phyloP scores from a whole-genome alignment of 2,797 vertebrate species.

The Macroramphosus scolopax region DNA sequence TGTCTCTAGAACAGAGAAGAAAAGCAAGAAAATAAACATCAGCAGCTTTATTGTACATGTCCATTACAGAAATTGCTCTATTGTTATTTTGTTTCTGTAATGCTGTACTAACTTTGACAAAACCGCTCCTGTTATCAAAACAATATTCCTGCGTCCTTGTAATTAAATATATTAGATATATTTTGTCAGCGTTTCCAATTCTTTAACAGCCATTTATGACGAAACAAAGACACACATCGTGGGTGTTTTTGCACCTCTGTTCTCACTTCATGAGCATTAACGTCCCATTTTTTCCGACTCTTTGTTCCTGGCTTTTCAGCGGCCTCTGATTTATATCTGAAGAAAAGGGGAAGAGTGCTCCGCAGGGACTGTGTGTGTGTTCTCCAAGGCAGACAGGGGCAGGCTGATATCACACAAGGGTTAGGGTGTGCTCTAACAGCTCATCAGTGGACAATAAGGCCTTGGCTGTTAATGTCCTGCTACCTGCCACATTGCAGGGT shows the following conservation, averaged over 20 bases:
- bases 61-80: slow-evolving; percentile 44
- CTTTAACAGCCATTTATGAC: slow-evolving; percentile 33
- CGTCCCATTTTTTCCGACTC: slow-evolving; percentile 35
- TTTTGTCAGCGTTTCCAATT: slow-evolving; percentile 25
- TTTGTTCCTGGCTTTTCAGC: slow-evolving; percentile 34
- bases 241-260: slow-evolving; percentile 23
- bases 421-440: slow-evolving; percentile 63
- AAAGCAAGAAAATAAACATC: slow-evolving; percentile 27
- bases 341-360: slow-evolving; percentile 57
- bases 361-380: slow-evolving; percentile 17
- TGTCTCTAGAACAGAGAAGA: slow-evolving; percentile 25
- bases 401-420: slow-evolving; percentile 42
- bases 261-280: slow-evolving; percentile 45
- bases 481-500: slow-evolving; percentile 60
- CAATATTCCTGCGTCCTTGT: slow-evolving; percentile 41
- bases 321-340: slow-evolving; percentile 59
- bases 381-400: slow-evolving; percentile 23
- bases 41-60: slow-evolving; percentile 24
- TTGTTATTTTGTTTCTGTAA: slow-evolving; percentile 35
- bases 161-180: slow-evolving; percentile 33
- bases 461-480: slow-evolving; percentile 68
- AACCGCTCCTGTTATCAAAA: slow-evolving; percentile 35
- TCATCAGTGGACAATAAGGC: slow-evolving; percentile 70
- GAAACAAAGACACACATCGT: slow-evolving; percentile 23
- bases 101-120: slow-evolving; percentile 17